Evolutionary conservation across 2,797 vertebrate genomes (phyloP), one percentile per base, ranked within the genome.

Genomic region (Pantherophis alleghaniensis): DNA sequence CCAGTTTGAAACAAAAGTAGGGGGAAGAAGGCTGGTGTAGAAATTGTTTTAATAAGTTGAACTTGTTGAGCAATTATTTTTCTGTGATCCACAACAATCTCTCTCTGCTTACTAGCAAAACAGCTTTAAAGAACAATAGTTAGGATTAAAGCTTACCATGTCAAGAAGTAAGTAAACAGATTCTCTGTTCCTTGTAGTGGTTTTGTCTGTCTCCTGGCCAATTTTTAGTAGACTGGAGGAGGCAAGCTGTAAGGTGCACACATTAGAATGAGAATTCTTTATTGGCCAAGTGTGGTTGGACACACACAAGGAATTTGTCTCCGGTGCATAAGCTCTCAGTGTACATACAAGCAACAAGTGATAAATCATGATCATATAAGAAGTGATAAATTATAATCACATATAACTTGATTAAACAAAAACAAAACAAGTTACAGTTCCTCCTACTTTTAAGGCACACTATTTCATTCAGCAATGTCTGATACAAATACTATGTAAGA

Each of bases 201-300:
- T 99, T 98, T 99, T 99, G 97, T 99, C 99, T 0, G 99, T 99
- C 96, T 99, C 99, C 96, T 99, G 99, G 89, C 99, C 99, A 92
- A 99, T 99, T 98, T 99, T 99, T 97, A 99, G 96, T 91, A 99
- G 97, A 97, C 99, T 99, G 95, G 99, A 99, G 0, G 99, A 99
- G 66, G 99, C 99, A 97, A 99, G 98, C 99, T 99, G 94, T 10
- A 91, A 63, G 42, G 5, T 88, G 93, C 4, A 93, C 0, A 83
- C 16, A 74, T 18, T 32, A 74, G 66, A 74, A 32, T 74, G 37
- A 74, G 14, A 74, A 37, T 74, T 74, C 5, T 37, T 37, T 74
- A 9, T 20, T 74, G 69, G 32, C 18, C 32, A 74, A 74, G n/a
- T 74, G 16, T 37, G 16, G 37, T 20, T 20, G 32, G 32, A 37